These are phyloP conservation scores for Pandion haliaetus DNA, from an alignment of 2,113 vertebrate genomes.

Conservation along the genomic window DNA sequence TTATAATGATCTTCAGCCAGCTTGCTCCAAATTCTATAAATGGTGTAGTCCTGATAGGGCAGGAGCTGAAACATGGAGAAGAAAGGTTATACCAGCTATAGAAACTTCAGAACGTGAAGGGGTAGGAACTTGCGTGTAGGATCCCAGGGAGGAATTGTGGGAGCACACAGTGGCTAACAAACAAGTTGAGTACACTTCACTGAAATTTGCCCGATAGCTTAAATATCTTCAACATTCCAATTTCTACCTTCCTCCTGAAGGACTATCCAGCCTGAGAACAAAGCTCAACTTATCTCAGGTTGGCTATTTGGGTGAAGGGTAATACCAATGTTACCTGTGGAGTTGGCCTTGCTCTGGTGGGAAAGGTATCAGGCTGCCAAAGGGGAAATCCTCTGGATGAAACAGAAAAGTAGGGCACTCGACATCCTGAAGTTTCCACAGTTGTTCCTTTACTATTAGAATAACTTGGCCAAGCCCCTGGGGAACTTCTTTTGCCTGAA, in stretches of 20 bases:
- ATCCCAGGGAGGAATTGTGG: not conserved
- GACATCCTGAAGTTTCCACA: not conserved
- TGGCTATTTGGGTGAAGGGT: accelerated
- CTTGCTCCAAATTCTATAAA: not conserved
- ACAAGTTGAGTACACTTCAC: accelerated
- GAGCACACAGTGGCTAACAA: not conserved
- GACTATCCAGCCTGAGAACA: not conserved
- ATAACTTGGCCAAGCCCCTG: not conserved
- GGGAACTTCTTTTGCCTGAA: not conserved
- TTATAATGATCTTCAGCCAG: not conserved
- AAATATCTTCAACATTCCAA: not conserved
- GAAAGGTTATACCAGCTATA: not conserved
- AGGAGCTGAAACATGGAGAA: not conserved
- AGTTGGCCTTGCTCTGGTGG: not conserved
- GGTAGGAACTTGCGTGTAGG: too few relatives aligned
- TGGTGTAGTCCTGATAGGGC: not conserved
- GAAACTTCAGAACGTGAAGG: not conserved
- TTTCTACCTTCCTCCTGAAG: not conserved
- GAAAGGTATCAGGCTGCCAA: not conserved
- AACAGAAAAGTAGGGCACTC: not conserved
- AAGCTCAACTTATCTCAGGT: not conserved
- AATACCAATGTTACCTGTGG: accelerated
- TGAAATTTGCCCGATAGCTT: not conserved
- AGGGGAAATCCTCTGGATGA: not conserved
- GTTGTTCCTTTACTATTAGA: not conserved